A percentile compares a stretch with the other conserved stretches of the same genome.
These are phyloP conservation scores for Cydia splendana DNA, from an alignment of 1,140 invertebrate genomes.

Conservation along the genomic window DNA sequence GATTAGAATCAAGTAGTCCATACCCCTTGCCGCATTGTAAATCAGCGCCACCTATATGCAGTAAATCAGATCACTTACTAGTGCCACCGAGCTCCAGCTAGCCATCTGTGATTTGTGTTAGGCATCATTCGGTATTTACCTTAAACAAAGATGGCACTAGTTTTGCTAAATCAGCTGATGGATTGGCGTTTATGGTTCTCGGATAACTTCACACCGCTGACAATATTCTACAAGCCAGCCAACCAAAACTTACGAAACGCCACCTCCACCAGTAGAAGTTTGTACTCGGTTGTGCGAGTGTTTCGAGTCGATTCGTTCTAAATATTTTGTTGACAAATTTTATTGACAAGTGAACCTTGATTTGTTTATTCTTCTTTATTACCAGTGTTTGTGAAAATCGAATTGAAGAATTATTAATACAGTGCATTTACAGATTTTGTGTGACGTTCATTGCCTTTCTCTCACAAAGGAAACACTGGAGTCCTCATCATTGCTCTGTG, in stretches of 20 bases:
- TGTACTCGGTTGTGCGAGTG: slow-evolving; percentile 55
- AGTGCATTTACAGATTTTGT: slow-evolving; percentile 39
- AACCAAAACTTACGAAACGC: slow-evolving; percentile 31
- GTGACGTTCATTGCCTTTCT: slow-evolving; percentile 53
- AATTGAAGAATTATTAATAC: slow-evolving; percentile 26
- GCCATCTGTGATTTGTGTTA: slow-evolving; percentile 2
- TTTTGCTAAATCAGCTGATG: slow-evolving; percentile 56
- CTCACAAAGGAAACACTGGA: slow-evolving; percentile 56
- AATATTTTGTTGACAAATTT: slow-evolving; percentile 55
- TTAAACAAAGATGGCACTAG: slow-evolving; percentile 45
- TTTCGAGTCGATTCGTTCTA: slow-evolving; percentile 50
- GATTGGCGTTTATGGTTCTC: slow-evolving; percentile 41
- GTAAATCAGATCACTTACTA: background rate
- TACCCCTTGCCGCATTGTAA: background rate
- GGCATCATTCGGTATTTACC: background rate
- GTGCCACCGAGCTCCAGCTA: background rate
- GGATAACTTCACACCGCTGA: slow-evolving; percentile 54
- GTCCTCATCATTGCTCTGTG: slow-evolving; percentile 47
- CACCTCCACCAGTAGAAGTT: slow-evolving; percentile 44
- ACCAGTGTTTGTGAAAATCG: slow-evolving; percentile 29
- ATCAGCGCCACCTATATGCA: background rate
- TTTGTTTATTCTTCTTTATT: slow-evolving; percentile 35
- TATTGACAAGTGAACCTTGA: slow-evolving; percentile 40
- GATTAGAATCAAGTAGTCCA: background rate
- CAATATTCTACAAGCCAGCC: slow-evolving; percentile 43